Percentiles rank a stretch among this genome's conserved stretches.
phyloP scores from a whole-genome alignment of 1,140 invertebrate species.

The Acromyrmex heyeri region DNA sequence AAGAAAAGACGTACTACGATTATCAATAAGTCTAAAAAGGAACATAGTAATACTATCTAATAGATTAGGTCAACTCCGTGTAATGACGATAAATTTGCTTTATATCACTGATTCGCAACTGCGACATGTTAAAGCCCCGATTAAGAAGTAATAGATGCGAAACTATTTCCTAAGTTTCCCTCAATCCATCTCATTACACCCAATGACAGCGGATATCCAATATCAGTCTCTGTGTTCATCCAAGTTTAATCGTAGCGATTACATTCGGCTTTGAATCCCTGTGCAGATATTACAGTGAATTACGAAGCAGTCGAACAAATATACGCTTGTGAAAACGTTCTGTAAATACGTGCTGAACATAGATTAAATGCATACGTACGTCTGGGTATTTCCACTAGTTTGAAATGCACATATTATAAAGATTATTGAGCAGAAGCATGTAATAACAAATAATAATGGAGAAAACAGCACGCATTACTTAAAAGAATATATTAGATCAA shows the following conservation, averaged over 20 bases:
- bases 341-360: background rate
- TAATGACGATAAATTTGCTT: conserved; percentile 50
- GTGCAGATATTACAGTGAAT: conserved; percentile 57
- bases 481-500: background rate
- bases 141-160: conserved; percentile 62
- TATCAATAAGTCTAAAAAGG: background rate
- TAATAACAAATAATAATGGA: background rate
- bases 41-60: background rate
- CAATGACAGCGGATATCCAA: conserved; percentile 53
- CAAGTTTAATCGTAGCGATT: conserved; percentile 63
- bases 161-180: conserved; percentile 56
- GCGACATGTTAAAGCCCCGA: conserved; percentile 39
- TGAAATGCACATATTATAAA: background rate
- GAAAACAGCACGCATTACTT: too few species aligned
- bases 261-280: conserved; percentile 48
- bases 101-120: conserved; percentile 30
- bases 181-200: conserved; percentile 58
- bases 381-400: background rate
- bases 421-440: background rate
- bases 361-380: conserved; percentile 25
- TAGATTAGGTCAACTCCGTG: background rate
- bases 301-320: conserved; percentile 46
- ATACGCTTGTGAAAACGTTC: conserved; percentile 34
- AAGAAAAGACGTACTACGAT: background rate
- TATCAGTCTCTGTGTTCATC: conserved; percentile 60